phyloP scores from a whole-genome alignment of 2,888 invertebrate genomes.

The Panzeria rudis region DNA sequence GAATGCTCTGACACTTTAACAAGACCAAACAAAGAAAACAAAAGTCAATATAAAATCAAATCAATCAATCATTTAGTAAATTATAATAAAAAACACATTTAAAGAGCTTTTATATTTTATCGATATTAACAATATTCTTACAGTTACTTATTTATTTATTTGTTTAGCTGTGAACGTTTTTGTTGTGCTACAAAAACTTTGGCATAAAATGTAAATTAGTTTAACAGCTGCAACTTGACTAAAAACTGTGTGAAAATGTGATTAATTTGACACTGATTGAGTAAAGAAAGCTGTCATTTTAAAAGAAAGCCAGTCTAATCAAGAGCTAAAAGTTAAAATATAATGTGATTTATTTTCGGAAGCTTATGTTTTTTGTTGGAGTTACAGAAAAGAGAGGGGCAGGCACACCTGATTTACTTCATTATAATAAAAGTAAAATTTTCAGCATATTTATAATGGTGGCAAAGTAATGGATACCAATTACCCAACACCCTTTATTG shows the following conservation, averaged over 20 bases:
- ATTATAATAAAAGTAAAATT: too few species aligned
- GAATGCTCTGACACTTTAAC: background rate
- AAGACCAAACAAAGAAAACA: background rate
- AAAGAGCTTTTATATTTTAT: slow-evolving; percentile 42
- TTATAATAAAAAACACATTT: slow-evolving; percentile 43
- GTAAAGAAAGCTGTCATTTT: slow-evolving; percentile 12
- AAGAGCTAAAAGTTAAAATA: slow-evolving; percentile 14
- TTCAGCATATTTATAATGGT: too few species aligned
- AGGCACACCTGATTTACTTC: too few species aligned
- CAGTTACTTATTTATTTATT: background rate
- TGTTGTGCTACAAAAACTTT: too few species aligned
- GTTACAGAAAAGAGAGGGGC: too few species aligned
- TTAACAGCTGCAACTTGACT: background rate
- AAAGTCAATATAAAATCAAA: slow-evolving; percentile 26
- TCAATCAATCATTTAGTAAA: slow-evolving; percentile 57
- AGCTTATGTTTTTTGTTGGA: too few species aligned
- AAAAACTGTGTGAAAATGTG: slow-evolving; percentile 3
- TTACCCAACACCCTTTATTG: too few species aligned
- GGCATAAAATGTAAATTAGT: background rate
- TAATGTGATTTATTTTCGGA: background rate
- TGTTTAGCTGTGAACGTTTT: slow-evolving; percentile 7
- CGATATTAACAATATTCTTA: slow-evolving; percentile 28
- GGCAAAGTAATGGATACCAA: too few species aligned
- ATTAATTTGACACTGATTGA: slow-evolving; percentile 63
- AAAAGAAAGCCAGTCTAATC: slow-evolving; percentile 7